Percentiles rank a stretch among this genome's conserved stretches.
phyloP scores from a whole-genome alignment of 2,888 invertebrate species.

The Macaria liturata region DNA sequence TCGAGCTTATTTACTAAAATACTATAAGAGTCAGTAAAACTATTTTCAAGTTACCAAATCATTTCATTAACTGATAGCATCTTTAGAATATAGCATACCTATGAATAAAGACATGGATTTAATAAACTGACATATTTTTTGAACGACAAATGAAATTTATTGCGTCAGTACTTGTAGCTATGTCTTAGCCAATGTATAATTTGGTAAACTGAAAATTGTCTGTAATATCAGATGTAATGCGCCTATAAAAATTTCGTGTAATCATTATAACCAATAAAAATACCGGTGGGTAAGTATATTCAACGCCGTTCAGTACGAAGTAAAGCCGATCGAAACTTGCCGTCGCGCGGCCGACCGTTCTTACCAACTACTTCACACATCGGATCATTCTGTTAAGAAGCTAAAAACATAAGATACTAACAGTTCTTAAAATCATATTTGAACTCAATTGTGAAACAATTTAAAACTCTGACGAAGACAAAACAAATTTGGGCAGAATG shows the following conservation, averaged over 20 bases:
- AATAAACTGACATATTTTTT: too few species aligned
- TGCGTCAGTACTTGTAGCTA: too few species aligned
- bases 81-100: too few species aligned
- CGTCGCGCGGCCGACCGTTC: conserved; percentile 66
- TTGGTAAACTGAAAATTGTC: conserved; percentile 30
- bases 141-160: too few species aligned
- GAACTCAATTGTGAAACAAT: too few species aligned
- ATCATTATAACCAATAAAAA: conserved; percentile 79
- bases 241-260: conserved; percentile 66
- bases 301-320: conserved; percentile 59
- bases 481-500: too few species aligned
- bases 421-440: too few species aligned
- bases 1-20: conserved; percentile 57
- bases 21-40: conserved; percentile 46
- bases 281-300: conserved; percentile 82
- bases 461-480: too few species aligned
- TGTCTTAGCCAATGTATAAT: conserved; percentile 3
- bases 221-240: conserved; percentile 55
- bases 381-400: conserved; percentile 26
- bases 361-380: conserved; percentile 38
- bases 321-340: conserved; percentile 58
- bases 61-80: not conserved
- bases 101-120: too few species aligned
- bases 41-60: conserved; percentile 27
- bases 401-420: conserved; percentile 9